A percentile compares a stretch with the other conserved stretches of the same genome.
Conservation (phyloP, 2,797 vertebrate genomes). For the Sebastes oblongus region DNA sequence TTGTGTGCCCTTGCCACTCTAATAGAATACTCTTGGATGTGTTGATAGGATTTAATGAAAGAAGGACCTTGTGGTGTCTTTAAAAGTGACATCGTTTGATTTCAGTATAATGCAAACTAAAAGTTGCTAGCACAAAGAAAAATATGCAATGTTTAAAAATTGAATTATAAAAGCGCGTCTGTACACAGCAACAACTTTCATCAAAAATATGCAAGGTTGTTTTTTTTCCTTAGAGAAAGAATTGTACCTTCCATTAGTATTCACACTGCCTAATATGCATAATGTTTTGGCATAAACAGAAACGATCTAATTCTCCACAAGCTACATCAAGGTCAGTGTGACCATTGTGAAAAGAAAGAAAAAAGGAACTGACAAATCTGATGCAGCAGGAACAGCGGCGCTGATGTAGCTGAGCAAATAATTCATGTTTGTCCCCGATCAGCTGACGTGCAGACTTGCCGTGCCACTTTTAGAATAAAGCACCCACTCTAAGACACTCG, state of each 20-base stretch:
- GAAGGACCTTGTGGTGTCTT: conserved; percentile 12
- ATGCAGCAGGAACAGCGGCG: conserved; percentile 12
- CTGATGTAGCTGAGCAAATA: conserved; percentile 14
- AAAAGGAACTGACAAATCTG: conserved; percentile 21
- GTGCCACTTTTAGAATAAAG: conserved; percentile 32
- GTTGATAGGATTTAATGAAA: conserved; percentile 18
- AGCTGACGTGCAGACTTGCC: conserved; percentile 31
- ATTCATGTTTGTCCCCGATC: conserved; percentile 34
- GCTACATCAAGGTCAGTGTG: conserved; percentile 51
- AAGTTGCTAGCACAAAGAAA: background rate
- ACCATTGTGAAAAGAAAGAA: background rate
- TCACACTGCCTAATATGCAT: conserved; percentile 33
- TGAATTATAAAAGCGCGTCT: conserved; percentile 15
- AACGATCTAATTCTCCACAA: conserved; percentile 32
- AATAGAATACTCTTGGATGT: conserved; percentile 1
- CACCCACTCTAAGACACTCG: conserved; percentile 35
- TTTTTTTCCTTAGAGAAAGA: background rate
- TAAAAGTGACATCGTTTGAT: conserved; percentile 10
- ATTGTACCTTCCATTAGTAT: conserved; percentile 24
- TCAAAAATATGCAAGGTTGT: conserved; percentile 10
- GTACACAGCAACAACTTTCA: conserved; percentile 1
- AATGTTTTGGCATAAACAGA: conserved; percentile 36
- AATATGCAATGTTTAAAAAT: conserved; percentile 2
- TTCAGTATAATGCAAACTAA: background rate
- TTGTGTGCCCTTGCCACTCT: background rate